phyloP scores from a whole-genome alignment of 1,140 invertebrate species.

The Drosophila simulans region DNA sequence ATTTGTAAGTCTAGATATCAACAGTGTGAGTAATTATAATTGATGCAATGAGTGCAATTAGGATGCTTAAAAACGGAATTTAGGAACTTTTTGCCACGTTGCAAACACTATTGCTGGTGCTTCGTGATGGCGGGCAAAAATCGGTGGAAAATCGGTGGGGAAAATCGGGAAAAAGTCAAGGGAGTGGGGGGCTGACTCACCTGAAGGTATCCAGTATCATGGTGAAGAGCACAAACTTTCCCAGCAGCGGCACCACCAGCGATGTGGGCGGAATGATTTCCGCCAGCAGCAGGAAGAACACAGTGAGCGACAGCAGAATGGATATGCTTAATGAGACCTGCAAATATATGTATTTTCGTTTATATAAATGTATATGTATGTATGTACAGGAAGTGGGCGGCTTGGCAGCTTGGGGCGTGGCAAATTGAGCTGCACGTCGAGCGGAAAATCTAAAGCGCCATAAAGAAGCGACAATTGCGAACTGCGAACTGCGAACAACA shows the following conservation, averaged over 20 bases:
- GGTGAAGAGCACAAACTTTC: constrained; percentile 99
- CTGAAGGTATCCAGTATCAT: constrained; percentile 99
- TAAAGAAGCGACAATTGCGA: constrained; percentile 65
- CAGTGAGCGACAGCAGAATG: constrained; percentile 98
- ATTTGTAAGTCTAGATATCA: no score
- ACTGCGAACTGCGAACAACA: constrained; percentile 37
- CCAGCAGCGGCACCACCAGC: constrained; percentile 98
- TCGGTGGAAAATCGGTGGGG: not conserved
- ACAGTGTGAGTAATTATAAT: no score
- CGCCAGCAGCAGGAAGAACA: constrained; percentile 99
- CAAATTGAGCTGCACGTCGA: constrained; percentile 68
- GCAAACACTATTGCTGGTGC: no score
- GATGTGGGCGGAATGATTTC: constrained; percentile 99
- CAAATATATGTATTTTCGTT: constrained; percentile 34
- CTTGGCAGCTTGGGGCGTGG: constrained; percentile 23
- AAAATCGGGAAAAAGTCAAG: not conserved
- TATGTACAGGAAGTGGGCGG: constrained; percentile 12
- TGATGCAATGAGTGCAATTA: no score
- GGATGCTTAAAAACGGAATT: no score
- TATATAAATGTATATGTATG: not conserved
- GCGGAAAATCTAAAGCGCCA: constrained; percentile 59
- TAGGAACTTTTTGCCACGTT: no score
- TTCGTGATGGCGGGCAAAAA: not conserved
- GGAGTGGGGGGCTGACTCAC: constrained; percentile 86
- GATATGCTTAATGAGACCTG: constrained; percentile 98